A percentile compares a stretch with the other conserved stretches of the same genome.
Evolutionary conservation across 2,888 invertebrate species (phyloP).

Genomic region (Lysandra coridon): DNA sequence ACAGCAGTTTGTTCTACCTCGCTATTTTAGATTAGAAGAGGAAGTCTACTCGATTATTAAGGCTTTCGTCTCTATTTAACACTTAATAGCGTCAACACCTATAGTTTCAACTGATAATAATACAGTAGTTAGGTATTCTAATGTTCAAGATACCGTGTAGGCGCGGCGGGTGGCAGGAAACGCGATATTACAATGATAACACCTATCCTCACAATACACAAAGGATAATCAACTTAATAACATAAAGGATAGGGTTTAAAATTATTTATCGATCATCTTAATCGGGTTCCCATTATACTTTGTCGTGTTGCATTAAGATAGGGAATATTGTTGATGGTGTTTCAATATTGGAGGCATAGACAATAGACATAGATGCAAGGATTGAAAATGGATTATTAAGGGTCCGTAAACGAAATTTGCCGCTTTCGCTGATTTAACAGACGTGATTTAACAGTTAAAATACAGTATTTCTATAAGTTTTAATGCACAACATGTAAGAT

Average conservation of each 20-base stretch:
- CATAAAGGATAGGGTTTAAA: slow-evolving; percentile 31
- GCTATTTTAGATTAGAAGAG: too few species aligned
- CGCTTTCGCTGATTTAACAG: too few species aligned
- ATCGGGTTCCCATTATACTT: slow-evolving; percentile 9
- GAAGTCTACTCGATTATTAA: too few species aligned
- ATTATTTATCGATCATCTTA: background rate
- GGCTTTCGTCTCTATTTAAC: background rate
- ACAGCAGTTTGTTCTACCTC: too few species aligned
- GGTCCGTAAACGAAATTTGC: too few species aligned
- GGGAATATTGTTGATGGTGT: slow-evolving; percentile 16
- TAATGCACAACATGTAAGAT: too few species aligned
- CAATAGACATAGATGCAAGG: slow-evolving; percentile 12
- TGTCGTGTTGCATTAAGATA: slow-evolving; percentile 26
- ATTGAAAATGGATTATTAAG: background rate
- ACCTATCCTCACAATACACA: slow-evolving; percentile 48
- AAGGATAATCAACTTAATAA: slow-evolving; percentile 16
- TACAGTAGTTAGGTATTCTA: slow-evolving; percentile 18
- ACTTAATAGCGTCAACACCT: background rate
- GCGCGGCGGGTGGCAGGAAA: slow-evolving; percentile 54
- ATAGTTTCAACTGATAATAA: slow-evolving; percentile 7
- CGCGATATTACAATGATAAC: slow-evolving; percentile 54
- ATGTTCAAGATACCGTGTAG: slow-evolving; percentile 32
- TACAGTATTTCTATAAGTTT: too few species aligned
- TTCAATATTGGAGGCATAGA: slow-evolving; percentile 8
- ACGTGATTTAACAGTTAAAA: too few species aligned